Evolutionary conservation across 2,113 vertebrate species (phyloP).

Genomic region (Sphyrna mokarran): DNA sequence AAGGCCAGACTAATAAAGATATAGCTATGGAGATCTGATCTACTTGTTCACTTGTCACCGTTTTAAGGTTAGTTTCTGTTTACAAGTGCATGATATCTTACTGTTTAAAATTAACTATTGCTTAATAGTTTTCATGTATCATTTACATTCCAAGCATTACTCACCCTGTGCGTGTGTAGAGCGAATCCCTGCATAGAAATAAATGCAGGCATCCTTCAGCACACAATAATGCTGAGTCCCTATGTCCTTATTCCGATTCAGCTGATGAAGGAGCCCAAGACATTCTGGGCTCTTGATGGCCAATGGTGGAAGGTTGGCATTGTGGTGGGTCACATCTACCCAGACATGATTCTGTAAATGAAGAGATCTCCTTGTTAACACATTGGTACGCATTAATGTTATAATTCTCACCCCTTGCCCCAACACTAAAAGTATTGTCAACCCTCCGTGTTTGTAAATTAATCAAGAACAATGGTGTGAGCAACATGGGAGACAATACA

Average conservation of each 20-base stretch:
- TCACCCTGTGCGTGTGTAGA: constrained; percentile 74
- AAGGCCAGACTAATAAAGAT: neutral
- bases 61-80: neutral
- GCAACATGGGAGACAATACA: neutral
- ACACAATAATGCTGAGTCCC: constrained; percentile 79
- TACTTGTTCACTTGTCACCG: neutral
- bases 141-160: neutral
- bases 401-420: neutral
- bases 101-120: neutral
- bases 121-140: neutral
- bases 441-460: neutral
- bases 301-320: constrained; percentile 74
- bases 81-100: neutral
- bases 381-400: neutral
- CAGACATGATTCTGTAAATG: constrained; percentile 74
- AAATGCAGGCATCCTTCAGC: constrained; percentile 80
- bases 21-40: neutral
- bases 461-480: neutral
- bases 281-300: constrained; percentile 83
- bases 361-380: neutral
- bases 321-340: constrained; percentile 81
- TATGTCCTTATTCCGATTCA: constrained; percentile 63
- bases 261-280: constrained; percentile 74
- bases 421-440: neutral
- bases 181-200: constrained; percentile 73